These are phyloP conservation scores for Schizaphis graminum DNA, from an alignment of 2,888 invertebrate species.

Conservation along the genomic window DNA sequence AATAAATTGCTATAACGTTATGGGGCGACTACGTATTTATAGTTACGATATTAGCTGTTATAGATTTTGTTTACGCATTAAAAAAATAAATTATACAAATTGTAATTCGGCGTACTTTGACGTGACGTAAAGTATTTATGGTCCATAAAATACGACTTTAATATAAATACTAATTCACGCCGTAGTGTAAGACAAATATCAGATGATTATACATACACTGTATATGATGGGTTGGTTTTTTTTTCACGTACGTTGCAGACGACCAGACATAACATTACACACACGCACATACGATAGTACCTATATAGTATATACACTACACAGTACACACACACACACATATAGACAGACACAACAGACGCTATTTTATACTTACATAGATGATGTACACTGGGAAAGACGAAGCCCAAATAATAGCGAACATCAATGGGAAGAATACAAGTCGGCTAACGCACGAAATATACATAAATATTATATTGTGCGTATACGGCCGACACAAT, in stretches of 20 bases:
- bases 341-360: conserved; percentile 23
- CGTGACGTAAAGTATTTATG: conserved; percentile 46
- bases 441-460: background rate
- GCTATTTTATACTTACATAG: background rate
- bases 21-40: background rate
- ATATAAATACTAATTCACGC: conserved; percentile 4
- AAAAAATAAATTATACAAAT: conserved; percentile 8
- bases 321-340: background rate
- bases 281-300: background rate
- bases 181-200: conserved; percentile 27
- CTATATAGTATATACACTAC: background rate
- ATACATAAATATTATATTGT: background rate
- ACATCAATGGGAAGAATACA: conserved; percentile 15
- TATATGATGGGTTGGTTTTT: background rate
- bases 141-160: conserved; percentile 25
- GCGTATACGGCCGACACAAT: background rate
- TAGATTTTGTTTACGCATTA: conserved; percentile 29
- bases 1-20: background rate
- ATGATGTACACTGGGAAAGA: background rate
- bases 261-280: conserved; percentile 42
- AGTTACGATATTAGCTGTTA: background rate
- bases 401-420: conserved; percentile 24
- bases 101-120: conserved; percentile 9
- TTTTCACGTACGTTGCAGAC: background rate
- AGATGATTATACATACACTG: background rate